Conservation (phyloP, 2,113 vertebrate genomes). For the Anarrhichthys ocellatus region DNA sequence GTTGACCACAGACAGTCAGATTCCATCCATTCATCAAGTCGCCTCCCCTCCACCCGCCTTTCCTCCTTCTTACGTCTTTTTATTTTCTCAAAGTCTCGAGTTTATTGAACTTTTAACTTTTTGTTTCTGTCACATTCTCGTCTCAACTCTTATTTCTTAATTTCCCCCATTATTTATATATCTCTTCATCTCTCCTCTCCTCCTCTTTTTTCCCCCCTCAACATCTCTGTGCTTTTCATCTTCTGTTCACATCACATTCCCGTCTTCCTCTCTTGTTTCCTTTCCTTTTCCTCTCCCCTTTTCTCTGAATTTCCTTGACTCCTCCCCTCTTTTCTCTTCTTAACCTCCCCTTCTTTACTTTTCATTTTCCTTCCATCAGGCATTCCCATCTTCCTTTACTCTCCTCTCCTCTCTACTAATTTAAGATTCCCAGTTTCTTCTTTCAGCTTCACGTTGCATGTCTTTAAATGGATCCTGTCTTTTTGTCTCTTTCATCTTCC, state of each 20-base stretch:
- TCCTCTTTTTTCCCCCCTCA: neutral
- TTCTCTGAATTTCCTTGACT: neutral
- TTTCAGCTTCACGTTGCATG: no score
- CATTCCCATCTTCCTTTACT: neutral
- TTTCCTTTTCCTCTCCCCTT: neutral
- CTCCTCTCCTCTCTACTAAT: neutral
- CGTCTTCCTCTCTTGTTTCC: neutral
- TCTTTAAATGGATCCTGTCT: no score
- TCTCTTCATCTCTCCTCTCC: neutral
- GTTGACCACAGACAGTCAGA: constrained; percentile 62
- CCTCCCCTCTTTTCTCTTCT: neutral
- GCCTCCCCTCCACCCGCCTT: neutral
- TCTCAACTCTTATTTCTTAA: neutral
- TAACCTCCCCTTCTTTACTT: neutral
- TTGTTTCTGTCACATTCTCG: neutral
- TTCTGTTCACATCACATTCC: neutral
- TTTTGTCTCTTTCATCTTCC: neutral
- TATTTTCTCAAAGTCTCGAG: neutral
- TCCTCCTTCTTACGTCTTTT: neutral
- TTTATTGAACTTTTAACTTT: constrained; percentile 8
- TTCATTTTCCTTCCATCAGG: neutral
- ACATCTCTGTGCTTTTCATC: neutral
- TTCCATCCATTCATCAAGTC: constrained; percentile 60
- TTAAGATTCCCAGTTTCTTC: no score
- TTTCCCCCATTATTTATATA: neutral